Evolutionary conservation across 2,888 invertebrate genomes (phyloP).

Genomic region (Coenonympha glycerion): DNA sequence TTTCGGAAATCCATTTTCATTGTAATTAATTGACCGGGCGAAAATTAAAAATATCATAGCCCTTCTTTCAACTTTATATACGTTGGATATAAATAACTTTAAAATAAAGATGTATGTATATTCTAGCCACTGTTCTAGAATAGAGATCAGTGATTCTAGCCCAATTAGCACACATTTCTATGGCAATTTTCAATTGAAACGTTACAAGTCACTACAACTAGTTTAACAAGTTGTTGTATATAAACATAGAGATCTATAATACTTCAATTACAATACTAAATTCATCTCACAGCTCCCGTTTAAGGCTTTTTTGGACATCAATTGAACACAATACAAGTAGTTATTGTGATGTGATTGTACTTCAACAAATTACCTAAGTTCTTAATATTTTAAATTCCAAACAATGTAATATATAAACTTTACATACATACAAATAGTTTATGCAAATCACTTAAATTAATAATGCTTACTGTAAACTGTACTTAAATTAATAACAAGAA

Average conservation of each 20-base stretch:
- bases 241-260: slow-evolving; percentile 32
- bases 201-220: slow-evolving; percentile 10
- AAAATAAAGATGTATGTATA: too few relatives aligned
- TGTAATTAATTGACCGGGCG: too few relatives aligned
- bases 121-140: too few relatives aligned
- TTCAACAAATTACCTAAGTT: too few relatives aligned
- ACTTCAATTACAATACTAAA: slow-evolving; percentile 38
- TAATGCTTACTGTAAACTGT: neutral
- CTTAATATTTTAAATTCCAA: too few relatives aligned
- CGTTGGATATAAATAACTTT: too few relatives aligned
- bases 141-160: too few relatives aligned
- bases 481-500: too few relatives aligned
- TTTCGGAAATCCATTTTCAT: too few relatives aligned
- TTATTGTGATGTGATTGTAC: slow-evolving; percentile 36
- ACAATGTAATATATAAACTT: neutral
- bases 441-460: neutral
- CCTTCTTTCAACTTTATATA: too few relatives aligned
- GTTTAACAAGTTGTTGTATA: slow-evolving; percentile 21
- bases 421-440: neutral
- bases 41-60: too few relatives aligned
- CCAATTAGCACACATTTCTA: neutral
- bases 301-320: slow-evolving; percentile 64
- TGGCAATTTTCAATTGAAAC: neutral
- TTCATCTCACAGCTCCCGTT: slow-evolving; percentile 68
- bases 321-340: slow-evolving; percentile 71